These are phyloP conservation scores for Leptoclinus maculatus DNA, from an alignment of 2,797 vertebrate species.

Conservation along the genomic window DNA sequence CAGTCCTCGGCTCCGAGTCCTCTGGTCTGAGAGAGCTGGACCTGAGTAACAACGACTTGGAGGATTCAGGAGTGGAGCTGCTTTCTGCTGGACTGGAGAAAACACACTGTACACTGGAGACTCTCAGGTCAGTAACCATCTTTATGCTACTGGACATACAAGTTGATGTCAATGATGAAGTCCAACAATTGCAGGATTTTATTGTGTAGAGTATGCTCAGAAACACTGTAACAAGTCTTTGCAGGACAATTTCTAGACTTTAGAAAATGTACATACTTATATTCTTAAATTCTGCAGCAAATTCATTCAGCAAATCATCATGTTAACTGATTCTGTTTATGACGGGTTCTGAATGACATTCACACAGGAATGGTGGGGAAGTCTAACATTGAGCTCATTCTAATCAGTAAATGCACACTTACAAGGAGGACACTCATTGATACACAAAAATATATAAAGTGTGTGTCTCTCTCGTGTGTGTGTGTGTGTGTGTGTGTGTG, in stretches of 20 bases:
- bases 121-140: neutral
- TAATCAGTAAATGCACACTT: neutral
- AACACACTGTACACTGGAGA: neutral
- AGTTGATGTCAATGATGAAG: neutral
- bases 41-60: slow-evolving; percentile 7
- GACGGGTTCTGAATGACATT: no score
- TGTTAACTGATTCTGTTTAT: no score
- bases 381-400: no score
- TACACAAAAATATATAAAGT: neutral
- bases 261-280: no score
- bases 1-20: slow-evolving; percentile 1
- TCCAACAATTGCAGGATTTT: neutral
- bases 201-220: neutral
- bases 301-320: no score
- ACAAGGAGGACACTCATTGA: neutral
- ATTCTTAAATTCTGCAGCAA: neutral
- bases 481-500: slow-evolving; percentile 1
- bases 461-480: neutral
- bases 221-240: neutral
- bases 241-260: neutral
- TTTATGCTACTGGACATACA: neutral
- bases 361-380: no score
- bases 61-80: slow-evolving; percentile 4
- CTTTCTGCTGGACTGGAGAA: neutral
- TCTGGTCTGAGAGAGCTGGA: slow-evolving; percentile 4